Percentiles rank a stretch among this genome's conserved stretches.
Evolutionary conservation across 2,113 vertebrate genomes (phyloP).

Genomic region (Lophochroa leadbeateri): DNA sequence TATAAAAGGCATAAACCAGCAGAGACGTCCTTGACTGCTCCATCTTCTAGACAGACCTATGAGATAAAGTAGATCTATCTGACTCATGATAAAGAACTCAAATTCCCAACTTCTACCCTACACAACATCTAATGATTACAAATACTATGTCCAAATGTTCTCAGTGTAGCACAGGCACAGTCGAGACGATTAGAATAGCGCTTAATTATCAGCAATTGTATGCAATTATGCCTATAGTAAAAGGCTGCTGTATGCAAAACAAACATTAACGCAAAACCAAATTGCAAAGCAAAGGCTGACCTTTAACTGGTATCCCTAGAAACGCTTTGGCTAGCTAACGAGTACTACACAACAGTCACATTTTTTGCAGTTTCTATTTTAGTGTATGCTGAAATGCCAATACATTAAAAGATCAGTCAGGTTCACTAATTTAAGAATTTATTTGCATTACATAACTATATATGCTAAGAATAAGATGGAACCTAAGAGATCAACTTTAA

Average conservation of each 20-base stretch:
- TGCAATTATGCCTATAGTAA: constrained; percentile 32
- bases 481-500: neutral
- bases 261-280: constrained; percentile 42
- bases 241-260: constrained; percentile 45
- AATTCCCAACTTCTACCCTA: neutral
- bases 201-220: constrained; percentile 52
- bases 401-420: constrained; percentile 13
- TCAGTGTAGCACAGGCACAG: neutral
- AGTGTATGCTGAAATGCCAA: neutral
- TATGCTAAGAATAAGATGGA: neutral
- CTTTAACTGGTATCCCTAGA: constrained; percentile 37
- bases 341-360: neutral
- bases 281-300: constrained; percentile 48
- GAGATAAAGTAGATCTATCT: neutral
- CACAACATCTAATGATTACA: neutral
- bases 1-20: neutral
- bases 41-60: neutral
- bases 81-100: neutral
- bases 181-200: neutral
- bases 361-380: constrained; percentile 13
- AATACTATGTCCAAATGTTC: neutral
- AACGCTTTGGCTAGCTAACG: constrained; percentile 3
- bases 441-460: neutral
- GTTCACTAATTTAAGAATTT: constrained; percentile 1
- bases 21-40: neutral